Conservation (phyloP, 2,113 vertebrate genomes). For the Erythrocercus mccallii region DNA sequence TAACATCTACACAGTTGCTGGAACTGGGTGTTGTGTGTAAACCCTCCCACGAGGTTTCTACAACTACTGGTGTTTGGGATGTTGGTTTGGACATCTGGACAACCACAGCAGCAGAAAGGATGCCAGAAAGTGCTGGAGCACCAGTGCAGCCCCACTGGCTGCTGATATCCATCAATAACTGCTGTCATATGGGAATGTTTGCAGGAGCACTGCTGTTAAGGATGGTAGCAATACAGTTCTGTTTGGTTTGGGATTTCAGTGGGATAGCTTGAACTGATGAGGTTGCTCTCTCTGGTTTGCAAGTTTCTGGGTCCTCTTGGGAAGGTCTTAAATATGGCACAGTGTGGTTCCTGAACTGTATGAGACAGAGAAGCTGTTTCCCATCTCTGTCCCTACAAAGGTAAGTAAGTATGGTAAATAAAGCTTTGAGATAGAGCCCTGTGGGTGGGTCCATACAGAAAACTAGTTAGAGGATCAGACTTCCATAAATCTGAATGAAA, state of each 20-base stretch:
- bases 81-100: neutral
- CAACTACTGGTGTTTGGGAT: neutral
- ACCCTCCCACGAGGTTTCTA: neutral
- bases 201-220: neutral
- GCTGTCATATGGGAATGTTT: neutral
- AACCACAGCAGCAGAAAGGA: neutral
- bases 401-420: neutral
- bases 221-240: too few species aligned
- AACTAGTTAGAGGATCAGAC: neutral
- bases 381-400: neutral
- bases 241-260: neutral
- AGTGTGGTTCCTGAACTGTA: neutral
- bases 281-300: neutral
- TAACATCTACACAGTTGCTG: neutral
- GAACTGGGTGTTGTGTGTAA: neutral
- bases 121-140: neutral
- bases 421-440: neutral
- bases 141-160: accelerated
- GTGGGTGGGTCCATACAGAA: neutral
- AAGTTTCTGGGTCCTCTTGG: neutral
- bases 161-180: neutral
- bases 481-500: neutral
- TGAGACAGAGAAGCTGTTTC: neutral
- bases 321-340: neutral
- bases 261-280: neutral